Evolutionary conservation across 2,888 invertebrate genomes (phyloP).

Genomic region (Caenorhabditis doughertyi): DNA sequence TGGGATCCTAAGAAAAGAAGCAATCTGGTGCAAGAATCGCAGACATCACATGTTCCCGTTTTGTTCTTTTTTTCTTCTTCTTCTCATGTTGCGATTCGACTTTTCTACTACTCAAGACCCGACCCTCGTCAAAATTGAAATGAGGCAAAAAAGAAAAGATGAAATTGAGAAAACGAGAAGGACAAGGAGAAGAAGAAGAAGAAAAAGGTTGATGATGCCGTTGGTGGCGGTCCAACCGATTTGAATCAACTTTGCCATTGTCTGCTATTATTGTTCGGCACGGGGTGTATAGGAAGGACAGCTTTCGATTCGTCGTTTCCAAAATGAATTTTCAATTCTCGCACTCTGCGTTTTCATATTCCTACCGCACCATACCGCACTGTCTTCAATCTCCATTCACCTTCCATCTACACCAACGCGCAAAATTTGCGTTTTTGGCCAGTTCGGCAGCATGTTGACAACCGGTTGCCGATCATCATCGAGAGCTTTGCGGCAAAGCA

Average conservation of each 20-base stretch:
- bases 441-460: slow-evolving; percentile 59
- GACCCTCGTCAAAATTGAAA: slow-evolving; percentile 46
- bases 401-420: slow-evolving; percentile 42
- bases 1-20: slow-evolving; percentile 37
- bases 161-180: slow-evolving; percentile 29
- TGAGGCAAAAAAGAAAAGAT: slow-evolving; percentile 36
- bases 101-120: slow-evolving; percentile 52
- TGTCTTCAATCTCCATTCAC: slow-evolving; percentile 35
- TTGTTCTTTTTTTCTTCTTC: slow-evolving; percentile 5
- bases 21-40: slow-evolving; percentile 19
- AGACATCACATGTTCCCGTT: slow-evolving; percentile 61
- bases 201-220: slow-evolving; percentile 20
- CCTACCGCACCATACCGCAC: slow-evolving; percentile 10
- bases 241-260: slow-evolving; percentile 62
- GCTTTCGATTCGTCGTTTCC: slow-evolving; percentile 54
- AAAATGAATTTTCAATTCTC: slow-evolving; percentile 57
- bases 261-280: slow-evolving; percentile 58
- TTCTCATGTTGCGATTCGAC: slow-evolving; percentile 53
- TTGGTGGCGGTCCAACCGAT: slow-evolving; percentile 43
- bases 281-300: slow-evolving; percentile 26
- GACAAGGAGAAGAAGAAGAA: background rate
- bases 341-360: slow-evolving; percentile 21
- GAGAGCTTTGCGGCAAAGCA: slow-evolving; percentile 63
- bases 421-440: slow-evolving; percentile 59
- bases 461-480: slow-evolving; percentile 67